Conservation (phyloP, 2,797 vertebrate genomes). For the Bradypodion ventrale region DNA sequence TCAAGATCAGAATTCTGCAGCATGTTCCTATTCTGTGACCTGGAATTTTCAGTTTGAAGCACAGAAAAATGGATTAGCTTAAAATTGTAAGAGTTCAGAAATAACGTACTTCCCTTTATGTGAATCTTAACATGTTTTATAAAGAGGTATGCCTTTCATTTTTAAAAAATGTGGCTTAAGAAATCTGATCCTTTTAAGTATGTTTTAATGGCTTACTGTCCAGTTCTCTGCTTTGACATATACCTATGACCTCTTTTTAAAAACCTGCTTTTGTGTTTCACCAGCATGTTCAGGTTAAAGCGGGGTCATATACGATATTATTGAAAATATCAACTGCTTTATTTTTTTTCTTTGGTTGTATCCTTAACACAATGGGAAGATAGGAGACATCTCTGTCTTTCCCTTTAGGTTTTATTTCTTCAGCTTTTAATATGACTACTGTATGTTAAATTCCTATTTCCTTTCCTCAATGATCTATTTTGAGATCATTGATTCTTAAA, state of each 20-base stretch:
- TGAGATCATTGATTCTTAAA: too few species aligned
- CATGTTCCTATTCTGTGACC: background rate
- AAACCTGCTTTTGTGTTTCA: background rate
- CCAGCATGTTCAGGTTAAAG: constrained; percentile 7
- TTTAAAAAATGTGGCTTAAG: background rate
- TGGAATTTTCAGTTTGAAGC: constrained; percentile 9
- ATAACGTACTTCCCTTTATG: constrained; percentile 9
- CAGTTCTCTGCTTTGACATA: background rate
- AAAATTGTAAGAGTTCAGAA: background rate
- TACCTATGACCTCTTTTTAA: background rate
- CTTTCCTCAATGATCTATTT: background rate
- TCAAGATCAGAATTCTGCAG: background rate
- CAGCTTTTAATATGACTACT: too few species aligned
- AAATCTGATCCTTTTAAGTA: constrained; percentile 8
- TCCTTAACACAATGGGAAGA: background rate
- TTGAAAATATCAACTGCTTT: constrained; percentile 2
- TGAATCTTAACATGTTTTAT: background rate
- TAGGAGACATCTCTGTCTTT: background rate
- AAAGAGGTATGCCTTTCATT: background rate
- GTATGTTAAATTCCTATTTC: background rate
- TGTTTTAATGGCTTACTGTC: constrained; percentile 8
- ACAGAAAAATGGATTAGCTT: constrained; percentile 8
- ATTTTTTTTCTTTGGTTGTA: background rate
- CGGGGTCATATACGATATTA: background rate
- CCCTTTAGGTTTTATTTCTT: background rate